Percentiles rank a stretch among this genome's conserved stretches.
Evolutionary conservation across 2,888 invertebrate genomes (phyloP).

Genomic region (Chouioia cunea): DNA sequence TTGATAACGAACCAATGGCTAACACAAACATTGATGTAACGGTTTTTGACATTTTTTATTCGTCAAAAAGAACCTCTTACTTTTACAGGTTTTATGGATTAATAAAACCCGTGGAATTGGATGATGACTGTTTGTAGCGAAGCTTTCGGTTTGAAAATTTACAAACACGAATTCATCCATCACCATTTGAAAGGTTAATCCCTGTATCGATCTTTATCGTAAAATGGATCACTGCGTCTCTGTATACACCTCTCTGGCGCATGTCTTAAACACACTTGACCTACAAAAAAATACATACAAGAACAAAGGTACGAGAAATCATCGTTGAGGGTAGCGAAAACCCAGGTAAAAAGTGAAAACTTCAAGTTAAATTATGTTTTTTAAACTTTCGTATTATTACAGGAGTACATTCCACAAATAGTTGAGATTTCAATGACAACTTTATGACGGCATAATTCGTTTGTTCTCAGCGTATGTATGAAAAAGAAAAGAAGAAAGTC

Average conservation of each 20-base stretch:
- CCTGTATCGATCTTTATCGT: constrained; percentile 33
- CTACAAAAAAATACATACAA: not conserved
- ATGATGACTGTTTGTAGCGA: constrained; percentile 41
- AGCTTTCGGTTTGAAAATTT: constrained; percentile 41
- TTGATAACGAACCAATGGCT: not conserved
- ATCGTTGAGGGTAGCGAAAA: constrained; percentile 16
- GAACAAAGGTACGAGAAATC: not conserved
- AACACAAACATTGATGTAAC: constrained; percentile 3
- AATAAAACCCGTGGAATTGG: constrained; percentile 5
- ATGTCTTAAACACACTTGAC: not conserved
- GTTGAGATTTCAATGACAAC: too few species aligned
- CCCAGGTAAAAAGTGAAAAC: not conserved
- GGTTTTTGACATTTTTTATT: constrained; percentile 28
- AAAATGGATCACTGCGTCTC: constrained; percentile 37
- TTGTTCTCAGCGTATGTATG: too few species aligned
- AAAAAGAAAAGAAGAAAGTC: too few species aligned
- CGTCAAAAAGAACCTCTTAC: constrained; percentile 18
- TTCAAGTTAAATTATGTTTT: constrained; percentile 20
- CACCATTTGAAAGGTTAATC: constrained; percentile 46
- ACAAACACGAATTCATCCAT: constrained; percentile 42
- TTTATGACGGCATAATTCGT: too few species aligned
- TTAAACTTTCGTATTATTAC: constrained; percentile 10
- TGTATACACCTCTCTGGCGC: not conserved
- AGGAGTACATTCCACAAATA: too few species aligned
- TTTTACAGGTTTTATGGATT: constrained; percentile 25